Conservation (phyloP, 2,888 invertebrate species). For the Crioceris asparagi region DNA sequence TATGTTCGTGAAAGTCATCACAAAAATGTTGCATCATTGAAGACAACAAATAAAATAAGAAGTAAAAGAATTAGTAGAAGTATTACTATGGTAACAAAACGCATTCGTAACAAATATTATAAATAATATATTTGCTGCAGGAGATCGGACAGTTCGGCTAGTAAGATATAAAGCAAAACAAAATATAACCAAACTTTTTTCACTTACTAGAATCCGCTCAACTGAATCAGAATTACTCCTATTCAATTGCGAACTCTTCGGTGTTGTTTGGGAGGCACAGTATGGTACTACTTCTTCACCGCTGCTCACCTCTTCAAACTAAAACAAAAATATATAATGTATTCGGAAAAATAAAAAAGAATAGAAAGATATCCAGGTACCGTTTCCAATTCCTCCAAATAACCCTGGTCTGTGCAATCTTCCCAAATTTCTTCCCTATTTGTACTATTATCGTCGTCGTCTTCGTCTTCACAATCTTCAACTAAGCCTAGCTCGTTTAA, state of each 20-base stretch:
- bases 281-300: conserved; percentile 9
- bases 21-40: not conserved
- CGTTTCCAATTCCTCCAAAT: conserved; percentile 18
- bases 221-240: conserved; percentile 21
- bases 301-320: conserved; percentile 23
- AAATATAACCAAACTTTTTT: not conserved
- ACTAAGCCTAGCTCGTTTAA: conserved; percentile 32
- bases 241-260: conserved; percentile 25
- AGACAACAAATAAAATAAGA: not conserved
- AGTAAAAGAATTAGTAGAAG: too few relatives aligned
- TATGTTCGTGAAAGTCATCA: conserved; percentile 1
- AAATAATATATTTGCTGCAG: too few relatives aligned
- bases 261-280: conserved; percentile 20
- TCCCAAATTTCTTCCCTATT: conserved; percentile 29
- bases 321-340: conserved; percentile 8
- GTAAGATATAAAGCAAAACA: not conserved
- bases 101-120: not conserved
- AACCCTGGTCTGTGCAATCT: conserved; percentile 24
- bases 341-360: conserved; percentile 4
- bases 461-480: conserved; percentile 27
- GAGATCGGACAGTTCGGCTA: not conserved
- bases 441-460: conserved; percentile 27
- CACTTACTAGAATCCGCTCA: conserved; percentile 27
- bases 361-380: conserved; percentile 9
- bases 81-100: not conserved